phyloP scores from a whole-genome alignment of 2,113 vertebrate species.

The Sterna hirundo region DNA sequence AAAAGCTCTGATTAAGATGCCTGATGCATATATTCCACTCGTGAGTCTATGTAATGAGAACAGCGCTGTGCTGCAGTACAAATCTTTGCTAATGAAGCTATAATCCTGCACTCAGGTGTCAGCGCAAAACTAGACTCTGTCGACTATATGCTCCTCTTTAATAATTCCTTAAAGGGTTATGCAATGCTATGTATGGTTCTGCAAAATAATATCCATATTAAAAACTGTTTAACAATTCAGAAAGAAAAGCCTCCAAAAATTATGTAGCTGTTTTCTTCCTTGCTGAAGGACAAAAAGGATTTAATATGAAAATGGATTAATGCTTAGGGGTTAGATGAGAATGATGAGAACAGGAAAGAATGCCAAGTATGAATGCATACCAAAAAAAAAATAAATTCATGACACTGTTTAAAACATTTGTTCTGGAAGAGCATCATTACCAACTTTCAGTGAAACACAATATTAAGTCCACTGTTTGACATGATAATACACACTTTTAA shows the following conservation, averaged over 20 bases:
- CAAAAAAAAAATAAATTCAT: not conserved
- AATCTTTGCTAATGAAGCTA: slow-evolving; percentile 30
- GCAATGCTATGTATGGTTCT: not conserved
- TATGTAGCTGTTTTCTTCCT: slow-evolving; percentile 17
- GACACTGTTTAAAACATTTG: not conserved
- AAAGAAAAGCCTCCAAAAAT: slow-evolving; percentile 11
- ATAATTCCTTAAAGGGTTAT: not conserved
- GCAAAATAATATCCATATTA: slow-evolving; percentile 28
- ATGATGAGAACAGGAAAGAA: slow-evolving; percentile 39
- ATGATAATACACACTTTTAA: not conserved
- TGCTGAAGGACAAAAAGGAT: slow-evolving; percentile 56
- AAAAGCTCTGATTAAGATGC: not conserved
- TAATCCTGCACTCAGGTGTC: not conserved
- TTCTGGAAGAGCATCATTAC: not conserved
- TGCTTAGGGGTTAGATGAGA: slow-evolving; percentile 35
- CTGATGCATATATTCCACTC: not conserved
- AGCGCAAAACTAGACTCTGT: not conserved
- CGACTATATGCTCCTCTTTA: not conserved
- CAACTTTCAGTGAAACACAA: not conserved
- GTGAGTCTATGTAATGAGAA: not conserved
- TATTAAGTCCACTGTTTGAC: not conserved
- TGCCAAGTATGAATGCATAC: not conserved
- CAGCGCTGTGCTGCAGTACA: not conserved
- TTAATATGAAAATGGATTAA: slow-evolving; percentile 59
- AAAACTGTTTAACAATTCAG: slow-evolving; percentile 46